These are phyloP conservation scores for Aphelinus certus DNA, from an alignment of 1,140 invertebrate species.

Conservation along the genomic window DNA sequence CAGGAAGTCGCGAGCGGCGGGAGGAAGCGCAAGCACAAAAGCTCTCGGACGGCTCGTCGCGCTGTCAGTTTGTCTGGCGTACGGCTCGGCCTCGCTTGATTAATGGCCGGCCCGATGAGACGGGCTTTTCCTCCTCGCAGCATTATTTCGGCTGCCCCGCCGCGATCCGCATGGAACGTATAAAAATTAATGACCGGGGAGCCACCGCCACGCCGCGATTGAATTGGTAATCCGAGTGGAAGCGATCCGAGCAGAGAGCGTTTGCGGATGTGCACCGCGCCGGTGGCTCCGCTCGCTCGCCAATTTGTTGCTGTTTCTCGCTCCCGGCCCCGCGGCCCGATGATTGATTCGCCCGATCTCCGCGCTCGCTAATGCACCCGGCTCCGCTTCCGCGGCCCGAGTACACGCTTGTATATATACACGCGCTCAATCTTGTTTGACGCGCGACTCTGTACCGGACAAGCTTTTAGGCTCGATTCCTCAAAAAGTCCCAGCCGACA, in stretches of 20 bases:
- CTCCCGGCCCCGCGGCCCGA: neutral
- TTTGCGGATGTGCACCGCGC: slow-evolving; percentile 9
- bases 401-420: neutral
- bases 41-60: slow-evolving; percentile 1
- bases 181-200: slow-evolving; percentile 28
- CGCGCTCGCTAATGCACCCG: neutral
- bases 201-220: neutral
- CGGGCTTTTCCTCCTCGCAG: slow-evolving; percentile 5
- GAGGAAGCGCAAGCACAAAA: neutral
- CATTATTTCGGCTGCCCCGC: neutral
- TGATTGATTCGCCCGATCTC: neutral
- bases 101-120: slow-evolving; percentile 11
- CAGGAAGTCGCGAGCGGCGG: neutral
- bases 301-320: neutral
- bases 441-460: too few species aligned
- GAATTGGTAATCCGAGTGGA: slow-evolving; percentile 16
- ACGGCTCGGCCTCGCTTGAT: neutral
- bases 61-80: too few species aligned
- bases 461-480: too few species aligned
- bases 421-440: too few species aligned
- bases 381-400: neutral
- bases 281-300: neutral
- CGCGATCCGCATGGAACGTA: neutral
- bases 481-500: too few species aligned
- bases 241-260: too few species aligned